Base-by-base conservation (phyloP, 2,113 vertebrate species). In the Eolophus roseicapilla region DNA sequence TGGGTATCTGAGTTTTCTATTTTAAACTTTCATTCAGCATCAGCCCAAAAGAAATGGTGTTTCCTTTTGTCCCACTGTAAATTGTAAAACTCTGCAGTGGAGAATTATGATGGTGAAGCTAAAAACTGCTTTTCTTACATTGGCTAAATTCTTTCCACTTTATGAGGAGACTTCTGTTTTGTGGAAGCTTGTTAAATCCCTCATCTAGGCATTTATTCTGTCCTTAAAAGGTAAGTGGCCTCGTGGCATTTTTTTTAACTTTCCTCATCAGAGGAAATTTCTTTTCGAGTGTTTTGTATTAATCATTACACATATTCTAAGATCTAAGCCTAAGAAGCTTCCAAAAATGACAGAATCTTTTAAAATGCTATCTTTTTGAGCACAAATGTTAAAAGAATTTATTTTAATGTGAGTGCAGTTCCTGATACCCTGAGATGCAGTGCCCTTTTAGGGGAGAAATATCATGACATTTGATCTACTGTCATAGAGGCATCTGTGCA, bases 381-480 rank as follows among this genome's bases (percentile, higher is more conserved):
- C 52, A 94, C 52, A 94, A 97, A 95, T 92, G 90, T 88, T 97
- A 90, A 95, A 97, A 96, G 59, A 95, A 93, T 97, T 89, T 88
- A 96, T 97, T 95, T 98, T 97, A 96, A 97, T 97, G 96, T 97
- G 85, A 96, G 71, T 80, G 79, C 80, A 96, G 67, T 81, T 96
- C 73, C 74, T 94, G 85, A 94, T 96, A 96, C 84, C 93, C 92
- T 94, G 92, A 93, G 93, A 86, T 92, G 77, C 82, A 90, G 74
- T 98, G 96, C 94, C 95, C 96, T 98, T 98, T 98, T 95, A 97
- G 86, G 90, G 95, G 96, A 96, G 69, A 98, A 98, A 98, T 98
- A 98, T 81, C 96, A 97, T 97, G 98, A 96, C 97, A 98, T 98
- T 98, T 98, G 97, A 98, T 98, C 97, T 97, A 96, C 93, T 97